Evolutionary conservation across 2,888 invertebrate genomes (phyloP).

Genomic region (Parnassius orleans): DNA sequence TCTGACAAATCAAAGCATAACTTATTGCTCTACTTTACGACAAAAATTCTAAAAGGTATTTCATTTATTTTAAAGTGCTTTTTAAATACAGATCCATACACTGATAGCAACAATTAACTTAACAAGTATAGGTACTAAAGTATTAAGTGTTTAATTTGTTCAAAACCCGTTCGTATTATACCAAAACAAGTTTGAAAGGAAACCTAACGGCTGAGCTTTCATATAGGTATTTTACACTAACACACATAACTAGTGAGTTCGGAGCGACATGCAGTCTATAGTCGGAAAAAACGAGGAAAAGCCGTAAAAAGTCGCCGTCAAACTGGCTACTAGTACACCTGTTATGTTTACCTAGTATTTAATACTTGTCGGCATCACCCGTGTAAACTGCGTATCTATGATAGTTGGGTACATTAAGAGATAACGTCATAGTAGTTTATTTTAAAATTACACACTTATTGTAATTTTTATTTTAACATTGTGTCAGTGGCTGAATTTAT

Average conservation of each 20-base stretch:
- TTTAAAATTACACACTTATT: constrained; percentile 4
- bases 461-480: neutral
- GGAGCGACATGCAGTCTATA: constrained; percentile 28
- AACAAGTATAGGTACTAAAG: constrained; percentile 2
- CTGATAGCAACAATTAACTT: neutral
- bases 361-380: constrained; percentile 2
- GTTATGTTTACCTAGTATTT: constrained; percentile 27
- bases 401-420: constrained; percentile 9
- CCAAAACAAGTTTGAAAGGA: constrained; percentile 20
- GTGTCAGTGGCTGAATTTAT: neutral
- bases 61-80: constrained; percentile 1
- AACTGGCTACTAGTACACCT: constrained; percentile 33
- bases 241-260: constrained; percentile 16
- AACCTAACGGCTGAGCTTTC: constrained; percentile 7
- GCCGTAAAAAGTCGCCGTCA: constrained; percentile 36
- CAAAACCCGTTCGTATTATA: constrained; percentile 8
- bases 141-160: neutral
- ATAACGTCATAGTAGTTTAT: neutral
- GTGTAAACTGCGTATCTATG: constrained; percentile 29
- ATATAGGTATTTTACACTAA: constrained; percentile 6
- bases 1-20: neutral
- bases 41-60: constrained; percentile 1
- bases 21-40: constrained; percentile 4
- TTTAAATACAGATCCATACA: neutral
- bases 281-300: constrained; percentile 40